These are phyloP conservation scores for Orius laevigatus DNA, from an alignment of 1,140 invertebrate genomes.

Conservation along the genomic window DNA sequence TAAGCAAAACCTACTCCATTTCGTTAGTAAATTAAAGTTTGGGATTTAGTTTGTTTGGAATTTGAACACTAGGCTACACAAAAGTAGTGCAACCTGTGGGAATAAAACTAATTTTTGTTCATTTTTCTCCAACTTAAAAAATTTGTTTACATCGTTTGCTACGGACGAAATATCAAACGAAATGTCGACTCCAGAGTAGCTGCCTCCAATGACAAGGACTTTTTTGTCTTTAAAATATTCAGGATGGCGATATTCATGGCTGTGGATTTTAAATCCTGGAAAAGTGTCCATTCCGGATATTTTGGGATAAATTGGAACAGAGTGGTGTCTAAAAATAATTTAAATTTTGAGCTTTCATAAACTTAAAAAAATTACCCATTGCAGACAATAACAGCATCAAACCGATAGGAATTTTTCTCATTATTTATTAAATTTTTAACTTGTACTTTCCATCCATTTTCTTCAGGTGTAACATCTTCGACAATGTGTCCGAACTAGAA, in stretches of 20 bases:
- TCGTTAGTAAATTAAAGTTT: constrained; percentile 27
- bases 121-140: too few relatives aligned
- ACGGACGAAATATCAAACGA: constrained; percentile 3
- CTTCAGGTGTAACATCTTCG: background rate
- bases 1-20: constrained; percentile 25
- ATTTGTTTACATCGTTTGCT: background rate
- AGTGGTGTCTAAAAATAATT: constrained; percentile 1
- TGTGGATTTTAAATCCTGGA: constrained; percentile 53
- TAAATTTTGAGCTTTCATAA: background rate
- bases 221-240: constrained; percentile 42
- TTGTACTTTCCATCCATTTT: background rate
- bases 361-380: constrained; percentile 32
- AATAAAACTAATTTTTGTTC: too few relatives aligned
- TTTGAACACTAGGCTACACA: too few relatives aligned
- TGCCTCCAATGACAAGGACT: constrained; percentile 66
- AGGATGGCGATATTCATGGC: constrained; percentile 64
- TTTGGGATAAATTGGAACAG: background rate
- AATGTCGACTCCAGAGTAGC: constrained; percentile 46
- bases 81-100: too few relatives aligned
- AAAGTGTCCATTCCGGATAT: constrained; percentile 40
- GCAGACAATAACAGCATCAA: constrained; percentile 44
- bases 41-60: too few relatives aligned
- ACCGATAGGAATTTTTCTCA: constrained; percentile 23
- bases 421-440: constrained; percentile 28
- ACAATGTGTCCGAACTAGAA: constrained; percentile 10